These are phyloP conservation scores for Sycophila texana DNA, from an alignment of 2,888 invertebrate genomes.

Conservation along the genomic window DNA sequence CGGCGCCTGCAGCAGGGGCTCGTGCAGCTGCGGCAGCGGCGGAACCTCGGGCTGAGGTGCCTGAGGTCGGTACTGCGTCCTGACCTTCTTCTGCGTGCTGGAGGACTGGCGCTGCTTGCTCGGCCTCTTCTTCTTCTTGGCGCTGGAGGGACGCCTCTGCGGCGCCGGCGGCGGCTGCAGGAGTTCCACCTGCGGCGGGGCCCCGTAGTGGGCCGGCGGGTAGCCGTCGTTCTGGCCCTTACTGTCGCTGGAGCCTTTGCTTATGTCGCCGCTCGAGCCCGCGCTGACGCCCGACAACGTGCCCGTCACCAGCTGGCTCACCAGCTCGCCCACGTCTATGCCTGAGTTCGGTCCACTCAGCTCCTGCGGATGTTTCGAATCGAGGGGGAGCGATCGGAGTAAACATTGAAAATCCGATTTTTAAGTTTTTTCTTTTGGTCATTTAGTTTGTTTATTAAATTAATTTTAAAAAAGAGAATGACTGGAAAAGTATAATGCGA, in stretches of 20 bases:
- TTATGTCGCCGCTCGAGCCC: constrained; percentile 65
- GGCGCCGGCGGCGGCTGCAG: constrained; percentile 22
- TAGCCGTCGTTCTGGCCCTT: neutral
- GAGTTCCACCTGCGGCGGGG: neutral
- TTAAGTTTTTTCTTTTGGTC: neutral
- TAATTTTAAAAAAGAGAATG: no score
- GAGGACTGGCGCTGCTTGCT: neutral
- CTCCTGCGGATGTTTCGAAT: constrained; percentile 60
- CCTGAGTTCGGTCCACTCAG: constrained; percentile 55
- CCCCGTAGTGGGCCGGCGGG: neutral
- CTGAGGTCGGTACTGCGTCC: constrained; percentile 44
- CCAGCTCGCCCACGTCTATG: constrained; percentile 66
- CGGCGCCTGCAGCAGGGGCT: neutral
- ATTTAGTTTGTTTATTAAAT: no score
- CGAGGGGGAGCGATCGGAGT: neutral
- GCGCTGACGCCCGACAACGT: constrained; percentile 69
- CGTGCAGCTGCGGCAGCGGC: neutral
- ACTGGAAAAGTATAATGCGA: no score
- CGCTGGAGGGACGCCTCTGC: neutral
- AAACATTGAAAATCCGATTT: neutral
- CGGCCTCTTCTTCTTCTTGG: neutral
- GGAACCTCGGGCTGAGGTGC: constrained; percentile 22
- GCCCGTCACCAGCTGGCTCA: constrained; percentile 69
- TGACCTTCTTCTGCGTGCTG: constrained; percentile 8
- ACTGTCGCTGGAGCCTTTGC: constrained; percentile 9